Conservation (phyloP, 92 coral and sea anemone species). For the Phymanthus crucifer region DNA sequence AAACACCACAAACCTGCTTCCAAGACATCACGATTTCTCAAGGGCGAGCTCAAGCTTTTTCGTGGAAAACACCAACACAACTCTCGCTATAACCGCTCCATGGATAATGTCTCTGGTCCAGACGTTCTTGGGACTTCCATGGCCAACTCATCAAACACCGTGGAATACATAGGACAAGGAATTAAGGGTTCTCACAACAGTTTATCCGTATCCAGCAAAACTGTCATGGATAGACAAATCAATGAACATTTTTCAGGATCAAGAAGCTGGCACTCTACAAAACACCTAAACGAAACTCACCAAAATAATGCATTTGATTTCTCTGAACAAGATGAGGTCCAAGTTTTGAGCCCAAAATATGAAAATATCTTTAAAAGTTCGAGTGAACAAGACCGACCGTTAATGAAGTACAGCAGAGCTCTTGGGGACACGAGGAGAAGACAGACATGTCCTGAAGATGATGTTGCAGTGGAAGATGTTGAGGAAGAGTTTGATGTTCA, state of each 20-base stretch:
- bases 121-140: neutral
- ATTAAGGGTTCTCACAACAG: neutral
- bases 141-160: neutral
- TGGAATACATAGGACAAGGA: constrained; percentile 23
- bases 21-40: constrained; percentile 43
- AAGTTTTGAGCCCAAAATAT: neutral
- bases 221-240: constrained; percentile 16
- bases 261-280: neutral
- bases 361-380: neutral
- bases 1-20: constrained; percentile 44
- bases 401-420: constrained; percentile 66
- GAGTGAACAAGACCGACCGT: constrained; percentile 9
- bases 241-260: neutral
- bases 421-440: constrained; percentile 27
- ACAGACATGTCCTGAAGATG: neutral
- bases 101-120: neutral
- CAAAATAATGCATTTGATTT: neutral
- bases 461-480: neutral
- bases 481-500: neutral
- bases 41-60: constrained; percentile 44
- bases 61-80: constrained; percentile 42
- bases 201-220: constrained; percentile 6
- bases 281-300: neutral
- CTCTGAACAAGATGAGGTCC: neutral
- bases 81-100: constrained; percentile 8